Base-by-base conservation (phyloP, 2,113 vertebrate genomes). In the Cyprinus carpio region DNA sequence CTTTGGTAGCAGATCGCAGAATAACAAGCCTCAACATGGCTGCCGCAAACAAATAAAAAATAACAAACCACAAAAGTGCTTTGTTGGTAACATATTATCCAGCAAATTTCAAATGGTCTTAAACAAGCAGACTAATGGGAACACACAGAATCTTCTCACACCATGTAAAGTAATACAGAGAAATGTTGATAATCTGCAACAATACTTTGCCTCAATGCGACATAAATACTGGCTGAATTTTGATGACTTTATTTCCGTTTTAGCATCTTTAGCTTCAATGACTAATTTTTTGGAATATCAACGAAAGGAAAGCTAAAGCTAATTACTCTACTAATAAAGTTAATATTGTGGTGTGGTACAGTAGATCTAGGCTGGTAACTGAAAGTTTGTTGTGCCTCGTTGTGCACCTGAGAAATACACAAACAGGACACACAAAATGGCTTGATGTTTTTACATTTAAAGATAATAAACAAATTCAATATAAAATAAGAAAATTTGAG, bases 21-120 rank as follows among this genome's bases (percentile, higher is more conserved):
- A 84, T 77, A 86, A 84, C 84, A 87, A 87, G 72, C 75, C 84
- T 83, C 84, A 87, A 80, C 84, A 85, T 58, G 58, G 64, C 76
- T 51, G 81, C 51, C 62, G 49, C 56, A 83, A 89, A 87, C 86
- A 88, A 79, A 89, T 37, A 88, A 88, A 86, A 65, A 84, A 80
- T 40, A 79, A 87, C 78, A 81, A 82, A 69, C 46, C 46, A 40
- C 18, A 60, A 67, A 87, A 76, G 20, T 23, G 71, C 29, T 75
- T 87, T 87, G 49, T 75, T 77, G 29, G 40, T 82, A 82, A 72
- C 3, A 49, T 51, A 67, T 67, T 40, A 37, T 25, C 25, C 46
- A 62, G 71, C 11, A 60, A 72, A 79, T 81, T 49, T 72, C 83
- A 87, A 85, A 71, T 27, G 51, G n/a, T 43, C 34, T 40, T 60